These are phyloP conservation scores for Scolopax mira DNA, from an alignment of 2,113 vertebrate genomes.

Conservation along the genomic window DNA sequence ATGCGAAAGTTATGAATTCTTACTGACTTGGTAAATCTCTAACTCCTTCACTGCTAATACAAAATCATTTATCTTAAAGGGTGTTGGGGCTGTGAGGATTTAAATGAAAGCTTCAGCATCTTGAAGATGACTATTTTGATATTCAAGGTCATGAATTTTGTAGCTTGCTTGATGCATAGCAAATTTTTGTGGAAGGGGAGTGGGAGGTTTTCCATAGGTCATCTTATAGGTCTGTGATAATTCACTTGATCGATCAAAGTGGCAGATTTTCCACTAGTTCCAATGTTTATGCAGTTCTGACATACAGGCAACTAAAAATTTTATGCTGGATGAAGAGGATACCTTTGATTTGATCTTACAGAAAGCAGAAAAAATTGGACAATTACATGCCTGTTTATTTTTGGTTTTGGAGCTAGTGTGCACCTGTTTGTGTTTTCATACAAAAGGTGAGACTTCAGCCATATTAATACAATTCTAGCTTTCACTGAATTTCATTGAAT, in stretches of 20 bases:
- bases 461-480: background rate
- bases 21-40: slow-evolving; percentile 71
- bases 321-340: background rate
- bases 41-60: slow-evolving; percentile 46
- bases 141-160: background rate
- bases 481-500: too few relatives aligned
- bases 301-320: background rate
- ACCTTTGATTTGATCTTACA: background rate
- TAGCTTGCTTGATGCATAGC: background rate
- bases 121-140: background rate
- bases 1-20: slow-evolving; percentile 68
- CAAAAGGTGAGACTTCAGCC: background rate
- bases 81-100: slow-evolving; percentile 1
- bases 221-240: background rate
- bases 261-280: background rate
- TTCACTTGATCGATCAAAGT: background rate
- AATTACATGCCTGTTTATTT: background rate
- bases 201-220: background rate
- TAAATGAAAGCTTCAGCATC: slow-evolving; percentile 43
- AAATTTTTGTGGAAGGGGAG: background rate
- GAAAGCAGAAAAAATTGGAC: background rate
- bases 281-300: background rate
- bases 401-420: background rate
- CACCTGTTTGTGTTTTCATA: background rate
- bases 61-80: slow-evolving; percentile 41